Evolutionary conservation across 1,140 invertebrate genomes (phyloP).

Genomic region (Thrips palmi): DNA sequence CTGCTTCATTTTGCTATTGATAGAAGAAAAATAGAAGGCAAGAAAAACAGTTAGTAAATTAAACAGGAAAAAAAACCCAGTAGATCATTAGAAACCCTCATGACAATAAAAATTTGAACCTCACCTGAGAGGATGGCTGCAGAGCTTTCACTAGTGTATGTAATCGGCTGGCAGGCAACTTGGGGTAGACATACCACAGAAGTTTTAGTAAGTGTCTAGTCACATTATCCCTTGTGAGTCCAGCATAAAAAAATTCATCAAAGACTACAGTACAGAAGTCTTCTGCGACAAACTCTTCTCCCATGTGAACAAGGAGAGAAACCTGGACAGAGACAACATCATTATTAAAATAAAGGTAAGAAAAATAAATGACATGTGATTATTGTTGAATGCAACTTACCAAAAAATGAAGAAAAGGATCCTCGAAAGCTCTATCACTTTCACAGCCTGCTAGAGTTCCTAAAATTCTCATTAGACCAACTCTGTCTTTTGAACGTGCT

Average conservation of each 20-base stretch:
- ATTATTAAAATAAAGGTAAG: conserved; percentile 2
- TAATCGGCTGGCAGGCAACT: conserved; percentile 58
- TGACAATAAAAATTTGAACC: conserved; percentile 5
- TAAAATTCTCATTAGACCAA: conserved; percentile 69
- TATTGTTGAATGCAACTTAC: conserved; percentile 26
- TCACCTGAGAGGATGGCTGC: conserved; percentile 48
- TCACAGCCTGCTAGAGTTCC: conserved; percentile 79
- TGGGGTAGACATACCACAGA: conserved; percentile 79
- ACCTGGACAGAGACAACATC: conserved; percentile 35
- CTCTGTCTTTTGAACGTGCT: conserved; percentile 59
- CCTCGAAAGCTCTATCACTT: conserved; percentile 80
- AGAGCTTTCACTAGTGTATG: conserved; percentile 74
- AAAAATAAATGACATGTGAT: conserved; percentile 2
- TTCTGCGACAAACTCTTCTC: conserved; percentile 82
- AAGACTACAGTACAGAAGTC: conserved; percentile 92
- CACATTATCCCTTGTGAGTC: conserved; percentile 74
- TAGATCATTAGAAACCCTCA: conserved; percentile 1
- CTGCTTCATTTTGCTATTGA: conserved; percentile 72
- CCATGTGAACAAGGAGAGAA: conserved; percentile 69
- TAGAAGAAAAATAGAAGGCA: conserved; percentile 21
- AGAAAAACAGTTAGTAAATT: conserved; percentile 6
- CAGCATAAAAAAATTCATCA: conserved; percentile 89
- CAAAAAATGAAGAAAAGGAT: conserved; percentile 84
- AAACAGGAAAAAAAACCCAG: conserved; percentile 9
- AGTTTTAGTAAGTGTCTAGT: conserved; percentile 83